A percentile compares a stretch with the other conserved stretches of the same genome.
These are phyloP conservation scores for Diplolepis rosae DNA, from an alignment of 2,888 invertebrate species.

Conservation along the genomic window DNA sequence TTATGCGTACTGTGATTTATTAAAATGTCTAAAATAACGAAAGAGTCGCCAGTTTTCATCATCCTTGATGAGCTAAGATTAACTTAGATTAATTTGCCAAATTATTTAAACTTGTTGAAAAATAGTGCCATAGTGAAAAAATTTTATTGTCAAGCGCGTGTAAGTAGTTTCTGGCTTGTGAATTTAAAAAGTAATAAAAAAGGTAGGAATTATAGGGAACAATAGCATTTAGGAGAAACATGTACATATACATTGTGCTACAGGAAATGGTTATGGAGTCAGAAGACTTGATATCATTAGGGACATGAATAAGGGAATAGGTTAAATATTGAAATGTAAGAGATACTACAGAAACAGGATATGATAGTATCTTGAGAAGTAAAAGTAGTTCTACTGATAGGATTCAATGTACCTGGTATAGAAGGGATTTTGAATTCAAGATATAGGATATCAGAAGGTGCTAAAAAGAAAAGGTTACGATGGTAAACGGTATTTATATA, in stretches of 20 bases:
- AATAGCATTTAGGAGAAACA: neutral
- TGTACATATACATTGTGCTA: neutral
- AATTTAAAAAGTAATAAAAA: too few species aligned
- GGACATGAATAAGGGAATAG: neutral
- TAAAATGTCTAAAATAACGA: too few species aligned
- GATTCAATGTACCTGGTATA: neutral
- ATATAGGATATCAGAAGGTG: neutral
- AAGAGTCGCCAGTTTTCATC: too few species aligned
- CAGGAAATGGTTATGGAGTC: neutral
- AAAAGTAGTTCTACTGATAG: neutral
- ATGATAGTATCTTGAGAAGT: constrained; percentile 4
- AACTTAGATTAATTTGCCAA: too few species aligned
- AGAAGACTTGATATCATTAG: neutral
- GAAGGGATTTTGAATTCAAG: neutral
- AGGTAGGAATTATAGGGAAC: too few species aligned
- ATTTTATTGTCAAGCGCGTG: too few species aligned
- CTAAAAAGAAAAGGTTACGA: neutral
- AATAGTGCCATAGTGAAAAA: too few species aligned
- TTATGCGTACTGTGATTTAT: too few species aligned
- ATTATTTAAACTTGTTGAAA: too few species aligned
- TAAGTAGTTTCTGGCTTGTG: too few species aligned
- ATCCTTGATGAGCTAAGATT: too few species aligned
- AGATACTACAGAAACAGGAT: constrained; percentile 8
- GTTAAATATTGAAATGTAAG: neutral
- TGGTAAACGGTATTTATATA: neutral